A percentile compares a stretch with the other conserved stretches of the same genome.
Conservation (phyloP, 2,113 vertebrate species). For the Neopipo cinnamomea region DNA sequence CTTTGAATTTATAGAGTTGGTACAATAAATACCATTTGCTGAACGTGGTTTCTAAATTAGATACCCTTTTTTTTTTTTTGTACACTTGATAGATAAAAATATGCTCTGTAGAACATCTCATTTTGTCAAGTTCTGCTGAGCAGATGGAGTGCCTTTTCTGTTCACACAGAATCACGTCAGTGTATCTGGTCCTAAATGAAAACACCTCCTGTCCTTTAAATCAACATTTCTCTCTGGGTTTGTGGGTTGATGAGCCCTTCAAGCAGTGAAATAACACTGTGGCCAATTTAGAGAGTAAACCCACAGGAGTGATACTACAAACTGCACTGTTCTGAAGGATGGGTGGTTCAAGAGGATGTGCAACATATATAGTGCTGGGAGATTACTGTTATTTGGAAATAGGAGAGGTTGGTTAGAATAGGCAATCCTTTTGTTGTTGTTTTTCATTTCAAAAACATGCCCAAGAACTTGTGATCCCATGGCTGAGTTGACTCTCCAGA, state of each 20-base stretch:
- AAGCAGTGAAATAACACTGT: not conserved
- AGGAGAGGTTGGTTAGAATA: not conserved
- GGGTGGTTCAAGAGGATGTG: not conserved
- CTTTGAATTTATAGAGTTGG: not conserved
- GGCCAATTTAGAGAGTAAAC: not conserved
- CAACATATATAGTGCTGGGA: not conserved
- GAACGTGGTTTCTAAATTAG: conserved; percentile 7
- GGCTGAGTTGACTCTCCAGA: not conserved
- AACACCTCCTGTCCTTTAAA: not conserved
- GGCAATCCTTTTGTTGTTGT: not conserved
- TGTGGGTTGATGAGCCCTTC: not conserved
- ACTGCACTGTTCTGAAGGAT: not conserved
- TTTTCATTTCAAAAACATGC: not conserved
- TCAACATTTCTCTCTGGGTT: not conserved
- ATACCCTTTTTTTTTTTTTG: not conserved
- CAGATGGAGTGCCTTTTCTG: not conserved
- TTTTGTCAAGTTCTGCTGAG: not conserved
- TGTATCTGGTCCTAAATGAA: not conserved
- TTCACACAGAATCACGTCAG: not conserved
- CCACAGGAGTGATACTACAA: not conserved
- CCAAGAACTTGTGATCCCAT: not conserved
- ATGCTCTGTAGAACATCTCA: not conserved
- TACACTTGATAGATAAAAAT: not conserved
- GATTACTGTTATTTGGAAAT: not conserved
- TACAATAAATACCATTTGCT: not conserved